Conservation (phyloP, 2,113 vertebrate species). For the Phainopepla nitens region DNA sequence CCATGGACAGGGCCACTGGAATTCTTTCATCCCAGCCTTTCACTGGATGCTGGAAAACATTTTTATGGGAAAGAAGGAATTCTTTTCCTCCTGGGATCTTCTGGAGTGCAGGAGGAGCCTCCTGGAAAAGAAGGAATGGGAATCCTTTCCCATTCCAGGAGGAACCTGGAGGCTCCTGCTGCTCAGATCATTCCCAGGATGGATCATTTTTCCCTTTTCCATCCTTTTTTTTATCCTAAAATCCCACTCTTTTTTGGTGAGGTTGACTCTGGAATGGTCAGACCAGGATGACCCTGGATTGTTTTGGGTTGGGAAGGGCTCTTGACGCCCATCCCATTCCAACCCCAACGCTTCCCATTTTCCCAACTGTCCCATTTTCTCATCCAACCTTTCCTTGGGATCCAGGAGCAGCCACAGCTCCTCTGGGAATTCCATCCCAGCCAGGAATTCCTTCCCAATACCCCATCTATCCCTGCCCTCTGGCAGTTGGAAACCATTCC, state of each 20-base stretch:
- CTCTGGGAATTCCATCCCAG: not conserved
- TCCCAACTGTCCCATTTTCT: not conserved
- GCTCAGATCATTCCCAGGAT: not conserved
- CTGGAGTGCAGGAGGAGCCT: not conserved
- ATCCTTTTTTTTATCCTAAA: not conserved
- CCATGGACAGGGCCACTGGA: not conserved
- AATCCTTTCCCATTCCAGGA: not conserved
- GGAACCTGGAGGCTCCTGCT: not conserved
- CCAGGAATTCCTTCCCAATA: not conserved
- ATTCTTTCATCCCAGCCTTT: not conserved
- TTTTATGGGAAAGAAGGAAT: not conserved
- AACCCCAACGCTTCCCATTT: not conserved
- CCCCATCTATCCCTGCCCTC: not conserved
- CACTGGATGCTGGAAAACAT: not conserved
- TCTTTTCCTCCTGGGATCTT: not conserved
- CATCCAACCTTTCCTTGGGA: not conserved
- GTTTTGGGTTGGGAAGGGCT: not conserved
- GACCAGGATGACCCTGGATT: not conserved
- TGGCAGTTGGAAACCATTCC: not conserved
- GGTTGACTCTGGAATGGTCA: not conserved
- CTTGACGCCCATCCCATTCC: not conserved
- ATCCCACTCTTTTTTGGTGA: not conserved
- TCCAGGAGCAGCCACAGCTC: not conserved
- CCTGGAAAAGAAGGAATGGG: not conserved
- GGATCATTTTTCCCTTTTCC: not conserved